Evolutionary conservation across 30 jellyfish, hydroid and myxozoan species (phyloP).

Genomic region (Aurelia aurita): DNA sequence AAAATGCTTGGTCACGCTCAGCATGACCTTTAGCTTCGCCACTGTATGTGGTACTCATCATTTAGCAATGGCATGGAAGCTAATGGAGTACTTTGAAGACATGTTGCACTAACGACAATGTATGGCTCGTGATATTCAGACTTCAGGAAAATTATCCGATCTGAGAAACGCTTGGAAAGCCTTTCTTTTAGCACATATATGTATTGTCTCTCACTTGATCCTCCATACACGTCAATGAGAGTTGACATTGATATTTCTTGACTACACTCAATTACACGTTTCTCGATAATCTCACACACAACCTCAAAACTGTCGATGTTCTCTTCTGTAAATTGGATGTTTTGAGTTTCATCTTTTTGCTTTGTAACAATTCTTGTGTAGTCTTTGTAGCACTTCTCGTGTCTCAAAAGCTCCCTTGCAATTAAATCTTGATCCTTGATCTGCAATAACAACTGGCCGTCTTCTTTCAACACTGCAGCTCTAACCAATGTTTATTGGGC

Average conservation of each 20-base stretch:
- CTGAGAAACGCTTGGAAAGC: not conserved
- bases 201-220: constrained; percentile 1
- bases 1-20: too few species aligned
- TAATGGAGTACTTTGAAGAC: too few species aligned
- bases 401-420: constrained; percentile 18
- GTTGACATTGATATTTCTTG: constrained; percentile 5
- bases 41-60: constrained; percentile 19
- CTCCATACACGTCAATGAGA: constrained; percentile 13
- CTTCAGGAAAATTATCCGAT: constrained; percentile 1
- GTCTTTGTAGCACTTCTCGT: not conserved
- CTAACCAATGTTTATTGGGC: not conserved
- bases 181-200: not conserved
- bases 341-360: too few species aligned
- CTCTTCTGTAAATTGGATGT: too few species aligned
- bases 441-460: not conserved
- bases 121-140: constrained; percentile 16
- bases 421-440: constrained; percentile 8
- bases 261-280: not conserved
- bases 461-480: constrained; percentile 8
- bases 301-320: too few species aligned
- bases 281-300: too few species aligned
- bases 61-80: constrained; percentile 31
- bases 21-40: too few species aligned
- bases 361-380: too few species aligned
- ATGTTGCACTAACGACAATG: constrained; percentile 6